A percentile compares a stretch with the other conserved stretches of the same genome.
These are phyloP conservation scores for Phalacrocorax pelagicus DNA, from an alignment of 2,113 vertebrate genomes.

Conservation along the genomic window DNA sequence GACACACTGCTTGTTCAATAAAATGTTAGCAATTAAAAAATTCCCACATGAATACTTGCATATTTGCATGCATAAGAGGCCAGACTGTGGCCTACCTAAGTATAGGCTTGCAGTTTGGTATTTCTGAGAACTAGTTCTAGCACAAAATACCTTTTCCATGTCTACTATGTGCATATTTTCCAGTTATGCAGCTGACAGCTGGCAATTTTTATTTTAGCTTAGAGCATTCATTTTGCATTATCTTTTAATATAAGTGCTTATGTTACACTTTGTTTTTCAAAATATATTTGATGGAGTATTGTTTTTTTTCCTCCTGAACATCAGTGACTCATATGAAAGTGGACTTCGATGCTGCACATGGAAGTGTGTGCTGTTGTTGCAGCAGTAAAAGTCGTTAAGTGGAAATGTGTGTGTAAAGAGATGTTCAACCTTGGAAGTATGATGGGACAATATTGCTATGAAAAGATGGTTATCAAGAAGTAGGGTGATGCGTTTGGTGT, in stretches of 20 bases:
- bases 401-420: not conserved
- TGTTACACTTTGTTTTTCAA: not conserved
- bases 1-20: not conserved
- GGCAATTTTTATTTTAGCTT: not conserved
- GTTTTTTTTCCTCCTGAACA: not conserved
- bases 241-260: not conserved
- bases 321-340: not conserved
- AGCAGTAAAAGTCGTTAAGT: not conserved
- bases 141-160: not conserved
- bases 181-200: not conserved
- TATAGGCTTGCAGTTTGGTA: not conserved
- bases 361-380: not conserved
- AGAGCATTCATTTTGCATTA: not conserved
- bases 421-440: not conserved
- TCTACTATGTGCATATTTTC: not conserved
- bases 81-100: not conserved
- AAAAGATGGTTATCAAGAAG: not conserved
- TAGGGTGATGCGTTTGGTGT: not conserved
- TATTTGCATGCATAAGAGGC: not conserved
- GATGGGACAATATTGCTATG: not conserved
- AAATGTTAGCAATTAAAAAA: not conserved
- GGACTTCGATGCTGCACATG: not conserved
- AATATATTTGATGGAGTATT: not conserved
- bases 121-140: not conserved
- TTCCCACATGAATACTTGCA: not conserved